Evolutionary conservation across 2,113 vertebrate genomes (phyloP).

Genomic region (Ictalurus punctatus): DNA sequence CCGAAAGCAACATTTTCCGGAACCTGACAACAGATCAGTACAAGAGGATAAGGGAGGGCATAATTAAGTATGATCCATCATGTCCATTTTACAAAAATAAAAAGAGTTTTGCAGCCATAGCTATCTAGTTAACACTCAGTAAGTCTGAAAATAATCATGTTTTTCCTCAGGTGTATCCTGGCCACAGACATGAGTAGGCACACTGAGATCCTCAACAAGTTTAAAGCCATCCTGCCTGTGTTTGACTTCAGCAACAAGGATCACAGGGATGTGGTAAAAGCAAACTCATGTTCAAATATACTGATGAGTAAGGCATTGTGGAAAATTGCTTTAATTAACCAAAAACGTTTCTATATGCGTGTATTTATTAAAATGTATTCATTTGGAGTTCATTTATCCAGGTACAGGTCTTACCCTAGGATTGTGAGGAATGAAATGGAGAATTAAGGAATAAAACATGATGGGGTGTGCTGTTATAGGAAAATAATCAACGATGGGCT

Average conservation of each 20-base stretch:
- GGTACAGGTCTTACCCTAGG: background rate
- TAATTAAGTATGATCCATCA: slow-evolving; percentile 72
- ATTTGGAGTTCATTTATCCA: background rate
- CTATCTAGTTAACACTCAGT: background rate
- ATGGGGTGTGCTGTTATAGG: background rate
- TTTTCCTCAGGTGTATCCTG: slow-evolving; percentile 71
- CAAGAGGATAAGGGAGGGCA: slow-evolving; percentile 77
- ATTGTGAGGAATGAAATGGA: background rate
- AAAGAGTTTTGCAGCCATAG: background rate
- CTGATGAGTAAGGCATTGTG: background rate
- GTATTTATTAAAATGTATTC: background rate
- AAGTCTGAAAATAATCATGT: background rate
- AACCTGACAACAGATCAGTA: slow-evolving; percentile 75
- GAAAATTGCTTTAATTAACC: background rate
- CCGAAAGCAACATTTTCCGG: slow-evolving; percentile 77
- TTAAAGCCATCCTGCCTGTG: slow-evolving; percentile 68
- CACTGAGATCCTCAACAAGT: slow-evolving; percentile 76
- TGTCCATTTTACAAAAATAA: background rate
- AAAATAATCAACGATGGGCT: background rate
- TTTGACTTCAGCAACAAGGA: slow-evolving; percentile 79
- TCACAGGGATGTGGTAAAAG: slow-evolving; percentile 75
- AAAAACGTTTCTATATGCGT: background rate
- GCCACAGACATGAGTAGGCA: slow-evolving; percentile 78
- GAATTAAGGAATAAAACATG: background rate
- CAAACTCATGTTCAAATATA: background rate